Evolutionary conservation across 2,888 invertebrate genomes (phyloP), one percentile per base, ranked within the genome.

Genomic region (Thyatira batis): DNA sequence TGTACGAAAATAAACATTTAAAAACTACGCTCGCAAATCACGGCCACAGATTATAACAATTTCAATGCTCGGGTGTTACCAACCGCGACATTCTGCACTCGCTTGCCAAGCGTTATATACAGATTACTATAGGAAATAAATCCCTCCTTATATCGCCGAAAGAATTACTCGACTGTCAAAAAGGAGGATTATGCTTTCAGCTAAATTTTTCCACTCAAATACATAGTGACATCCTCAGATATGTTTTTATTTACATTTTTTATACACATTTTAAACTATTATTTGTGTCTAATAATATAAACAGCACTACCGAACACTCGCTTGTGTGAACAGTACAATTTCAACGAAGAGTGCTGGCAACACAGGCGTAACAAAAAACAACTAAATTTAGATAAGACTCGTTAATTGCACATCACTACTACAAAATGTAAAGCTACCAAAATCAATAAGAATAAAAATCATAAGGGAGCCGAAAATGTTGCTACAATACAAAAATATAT

Each of bases 331-430:
- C 39, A 39, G 8, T 39, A 17, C 39, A 39, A 13, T 39, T n/a
- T n/a, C n/a, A 39, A 39, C 39, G 2, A 39, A 39, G n/a, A 39
- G 17, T 33, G 2, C 58, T 65, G 69, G 67, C 73, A 69, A 72
- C 60, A 62, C 55, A 52, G 65, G 60, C 63, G 60, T 49, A 39
- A 33, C n/a, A 51, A 50, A 50, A 44, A 54, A 56, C 48, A 57
- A 65, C 63, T 55, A 67, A 73, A 74, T 76, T 68, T 72, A 72
- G 67, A 75, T 53, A 21, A 55, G 33, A 54, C 50, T 59, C 44
- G 43, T 48, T 20, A 49, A 39, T 33, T 39, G 39, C 39, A 39
- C 17, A 50, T 39, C 39, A 39, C n/a, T 28, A 23, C 17, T 20
- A 30, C 54, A 53, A 49, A 17, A 45, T 56, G 58, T 28, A 62